Evolutionary conservation across 1,140 invertebrate genomes (phyloP).

Genomic region (Microplitis demolitor): DNA sequence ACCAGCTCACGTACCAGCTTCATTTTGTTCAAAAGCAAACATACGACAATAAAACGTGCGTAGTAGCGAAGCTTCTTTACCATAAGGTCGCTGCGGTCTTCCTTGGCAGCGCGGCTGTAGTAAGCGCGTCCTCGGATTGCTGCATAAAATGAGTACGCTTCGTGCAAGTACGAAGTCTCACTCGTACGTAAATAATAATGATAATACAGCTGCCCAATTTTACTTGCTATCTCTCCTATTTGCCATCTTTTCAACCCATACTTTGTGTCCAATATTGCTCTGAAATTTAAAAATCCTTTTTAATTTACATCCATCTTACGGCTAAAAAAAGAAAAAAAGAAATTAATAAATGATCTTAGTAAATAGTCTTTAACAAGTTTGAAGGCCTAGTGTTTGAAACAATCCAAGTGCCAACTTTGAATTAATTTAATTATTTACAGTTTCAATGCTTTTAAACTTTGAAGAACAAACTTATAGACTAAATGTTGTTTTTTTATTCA

Average conservation of each 20-base stretch:
- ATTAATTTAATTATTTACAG: too few species aligned
- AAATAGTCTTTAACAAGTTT: too few species aligned
- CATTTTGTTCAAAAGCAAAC: conserved; percentile 92
- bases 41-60: conserved; percentile 95
- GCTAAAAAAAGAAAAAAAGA: too few species aligned
- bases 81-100: conserved; percentile 94
- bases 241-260: conserved; percentile 98
- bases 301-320: conserved; percentile 3
- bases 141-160: conserved; percentile 95
- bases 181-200: conserved; percentile 97
- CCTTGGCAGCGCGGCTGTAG: conserved; percentile 91
- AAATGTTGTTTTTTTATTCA: too few species aligned
- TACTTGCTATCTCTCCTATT: conserved; percentile 97
- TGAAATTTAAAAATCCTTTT: conserved; percentile 48
- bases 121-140: conserved; percentile 93
- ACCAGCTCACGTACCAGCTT: conserved; percentile 92
- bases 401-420: too few species aligned
- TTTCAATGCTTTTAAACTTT: too few species aligned
- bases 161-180: conserved; percentile 94
- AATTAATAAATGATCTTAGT: too few species aligned
- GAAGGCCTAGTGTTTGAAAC: too few species aligned
- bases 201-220: conserved; percentile 98
- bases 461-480: too few species aligned
- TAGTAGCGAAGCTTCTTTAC: conserved; percentile 97
- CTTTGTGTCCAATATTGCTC: conserved; percentile 85